Percentiles rank a stretch among this genome's conserved stretches.
These are phyloP conservation scores for Misgurnus mizolepis DNA, from an alignment of 2,113 vertebrate species.

Conservation along the genomic window DNA sequence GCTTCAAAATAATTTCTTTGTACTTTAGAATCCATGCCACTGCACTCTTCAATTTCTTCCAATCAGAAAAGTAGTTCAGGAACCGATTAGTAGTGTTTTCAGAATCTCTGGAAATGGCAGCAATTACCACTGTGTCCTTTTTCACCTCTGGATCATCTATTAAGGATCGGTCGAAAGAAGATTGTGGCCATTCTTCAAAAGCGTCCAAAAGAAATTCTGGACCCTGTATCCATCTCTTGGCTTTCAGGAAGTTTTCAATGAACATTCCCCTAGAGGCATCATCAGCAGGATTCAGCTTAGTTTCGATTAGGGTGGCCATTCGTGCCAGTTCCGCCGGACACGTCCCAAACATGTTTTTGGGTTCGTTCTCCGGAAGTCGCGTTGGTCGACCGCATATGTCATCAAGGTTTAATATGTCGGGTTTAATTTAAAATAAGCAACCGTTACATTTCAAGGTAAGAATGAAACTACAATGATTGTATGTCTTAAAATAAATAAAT, in stretches of 20 bases:
- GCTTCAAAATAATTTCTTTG: constrained; percentile 2
- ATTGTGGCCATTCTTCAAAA: background rate
- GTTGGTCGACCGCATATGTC: no score
- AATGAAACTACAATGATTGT: no score
- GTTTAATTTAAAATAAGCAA: no score
- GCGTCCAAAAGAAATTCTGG: background rate
- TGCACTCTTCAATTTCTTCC: background rate
- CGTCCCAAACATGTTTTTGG: no score
- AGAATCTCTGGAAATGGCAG: background rate
- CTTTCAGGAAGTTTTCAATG: constrained; percentile 17
- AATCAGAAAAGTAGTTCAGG: constrained; percentile 13
- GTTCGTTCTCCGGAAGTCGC: no score
- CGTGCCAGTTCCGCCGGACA: no score
- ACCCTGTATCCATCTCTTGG: constrained; percentile 23
- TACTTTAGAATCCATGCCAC: constrained; percentile 8
- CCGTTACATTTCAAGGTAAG: no score
- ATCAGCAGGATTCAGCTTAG: background rate
- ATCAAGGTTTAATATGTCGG: no score
- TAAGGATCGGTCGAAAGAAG: background rate
- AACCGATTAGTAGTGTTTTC: background rate
- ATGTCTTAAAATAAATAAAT: no score
- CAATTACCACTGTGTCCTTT: background rate
- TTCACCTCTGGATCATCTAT: constrained; percentile 17
- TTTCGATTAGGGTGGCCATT: background rate
- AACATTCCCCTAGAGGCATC: constrained; percentile 13